These are phyloP conservation scores for Sporophila hypoxantha DNA, from an alignment of 2,113 vertebrate genomes.

Conservation along the genomic window DNA sequence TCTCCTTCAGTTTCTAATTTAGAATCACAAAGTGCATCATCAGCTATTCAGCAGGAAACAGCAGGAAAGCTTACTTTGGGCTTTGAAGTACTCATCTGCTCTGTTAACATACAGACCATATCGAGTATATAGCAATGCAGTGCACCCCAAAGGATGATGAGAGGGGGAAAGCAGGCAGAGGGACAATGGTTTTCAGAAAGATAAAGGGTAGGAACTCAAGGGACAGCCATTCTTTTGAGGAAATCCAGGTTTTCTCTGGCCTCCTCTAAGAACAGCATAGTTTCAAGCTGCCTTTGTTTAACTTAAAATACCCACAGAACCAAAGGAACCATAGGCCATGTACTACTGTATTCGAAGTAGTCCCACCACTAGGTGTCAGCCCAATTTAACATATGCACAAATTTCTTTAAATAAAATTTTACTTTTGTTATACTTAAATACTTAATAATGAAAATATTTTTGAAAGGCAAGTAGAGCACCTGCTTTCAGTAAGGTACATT, in stretches of 20 bases:
- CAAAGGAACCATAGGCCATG: not conserved
- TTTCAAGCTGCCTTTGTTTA: not conserved
- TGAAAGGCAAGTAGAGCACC: not conserved
- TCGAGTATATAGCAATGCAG: not conserved
- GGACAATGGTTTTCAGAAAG: not conserved
- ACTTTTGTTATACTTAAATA: not conserved
- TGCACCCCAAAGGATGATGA: not conserved
- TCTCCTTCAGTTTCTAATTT: conserved; percentile 18
- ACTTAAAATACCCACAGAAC: not conserved
- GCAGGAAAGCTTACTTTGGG: not conserved
- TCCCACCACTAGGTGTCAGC: conserved; percentile 45
- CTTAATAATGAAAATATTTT: not conserved
- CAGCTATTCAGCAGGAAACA: conserved; percentile 23
- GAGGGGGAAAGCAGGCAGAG: not conserved
- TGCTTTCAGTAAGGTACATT: not conserved
- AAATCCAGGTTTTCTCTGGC: not conserved
- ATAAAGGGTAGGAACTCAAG: not conserved
- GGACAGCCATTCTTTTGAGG: not conserved
- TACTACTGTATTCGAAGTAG: not conserved
- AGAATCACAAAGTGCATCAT: not conserved
- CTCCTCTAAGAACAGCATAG: not conserved
- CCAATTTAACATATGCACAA: not conserved
- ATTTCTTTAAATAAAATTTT: not conserved
- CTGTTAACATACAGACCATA: not conserved
- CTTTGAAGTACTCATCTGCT: not conserved